Conservation (phyloP, 2,113 vertebrate genomes). For the Thalassoma bifasciatum region DNA sequence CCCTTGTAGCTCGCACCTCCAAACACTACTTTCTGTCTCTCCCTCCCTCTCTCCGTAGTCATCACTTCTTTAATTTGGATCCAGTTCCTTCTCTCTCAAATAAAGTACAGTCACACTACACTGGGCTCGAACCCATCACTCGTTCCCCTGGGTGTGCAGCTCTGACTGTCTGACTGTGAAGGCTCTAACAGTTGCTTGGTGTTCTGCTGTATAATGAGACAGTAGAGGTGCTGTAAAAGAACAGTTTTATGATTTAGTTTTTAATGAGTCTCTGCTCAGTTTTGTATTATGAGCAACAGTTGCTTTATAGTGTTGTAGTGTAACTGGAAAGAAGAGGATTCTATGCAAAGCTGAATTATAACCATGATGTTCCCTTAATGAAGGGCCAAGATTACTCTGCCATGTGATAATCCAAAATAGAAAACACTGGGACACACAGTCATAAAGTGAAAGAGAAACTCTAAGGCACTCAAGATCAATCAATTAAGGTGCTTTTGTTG, state of each 20-base stretch:
- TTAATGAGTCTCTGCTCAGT: conserved; percentile 47
- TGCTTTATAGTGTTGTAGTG: background rate
- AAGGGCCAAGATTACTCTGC: background rate
- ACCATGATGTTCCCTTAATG: conserved; percentile 9
- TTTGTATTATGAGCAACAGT: conserved; percentile 33
- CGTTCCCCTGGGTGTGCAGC: conserved; percentile 57
- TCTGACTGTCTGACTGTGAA: conserved; percentile 41
- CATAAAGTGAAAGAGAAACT: no score
- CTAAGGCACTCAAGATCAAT: no score
- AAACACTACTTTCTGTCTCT: background rate
- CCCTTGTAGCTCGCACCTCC: background rate
- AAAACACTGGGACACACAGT: no score
- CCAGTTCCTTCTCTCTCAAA: conserved; percentile 29
- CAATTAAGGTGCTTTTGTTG: no score
- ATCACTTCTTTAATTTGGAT: conserved; percentile 42
- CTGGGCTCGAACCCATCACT: conserved; percentile 54
- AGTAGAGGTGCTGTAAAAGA: conserved; percentile 50
- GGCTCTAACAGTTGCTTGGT: conserved; percentile 36
- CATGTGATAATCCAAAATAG: no score
- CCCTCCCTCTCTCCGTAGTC: conserved; percentile 9
- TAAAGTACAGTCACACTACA: conserved; percentile 50
- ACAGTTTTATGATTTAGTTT: conserved; percentile 45
- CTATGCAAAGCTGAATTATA: conserved; percentile 6
- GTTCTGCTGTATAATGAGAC: conserved; percentile 67
- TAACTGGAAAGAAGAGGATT: background rate